phyloP scores from a whole-genome alignment of 2,113 vertebrate species.

The Elgaria multicarinata region DNA sequence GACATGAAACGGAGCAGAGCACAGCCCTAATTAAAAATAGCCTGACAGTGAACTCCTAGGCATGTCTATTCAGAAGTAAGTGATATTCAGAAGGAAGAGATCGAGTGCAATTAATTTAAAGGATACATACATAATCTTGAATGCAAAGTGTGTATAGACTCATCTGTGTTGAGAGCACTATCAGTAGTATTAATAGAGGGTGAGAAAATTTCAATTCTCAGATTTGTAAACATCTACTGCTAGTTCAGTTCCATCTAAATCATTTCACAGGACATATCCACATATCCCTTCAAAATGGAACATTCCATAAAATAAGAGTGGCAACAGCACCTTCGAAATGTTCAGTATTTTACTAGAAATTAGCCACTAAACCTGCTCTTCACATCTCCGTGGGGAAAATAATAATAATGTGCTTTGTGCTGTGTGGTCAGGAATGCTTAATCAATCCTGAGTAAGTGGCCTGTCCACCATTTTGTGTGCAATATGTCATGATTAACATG shows the following conservation, averaged over 20 bases:
- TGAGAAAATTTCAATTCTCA: neutral
- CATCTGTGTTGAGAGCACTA: neutral
- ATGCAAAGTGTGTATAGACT: neutral
- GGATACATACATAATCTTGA: neutral
- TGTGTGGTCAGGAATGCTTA: neutral
- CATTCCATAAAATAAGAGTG: neutral
- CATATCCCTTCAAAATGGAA: neutral
- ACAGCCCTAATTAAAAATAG: too few relatives aligned
- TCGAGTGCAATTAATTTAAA: neutral
- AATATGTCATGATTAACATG: conserved; percentile 15
- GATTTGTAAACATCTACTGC: neutral
- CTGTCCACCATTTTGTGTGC: neutral
- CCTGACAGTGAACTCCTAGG: too few relatives aligned
- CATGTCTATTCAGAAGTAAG: too few relatives aligned
- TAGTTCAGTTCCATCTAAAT: neutral
- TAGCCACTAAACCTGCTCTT: neutral
- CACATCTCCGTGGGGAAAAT: neutral
- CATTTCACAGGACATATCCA: neutral
- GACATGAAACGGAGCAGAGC: too few relatives aligned
- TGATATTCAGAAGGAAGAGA: neutral
- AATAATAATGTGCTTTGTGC: conserved; percentile 8
- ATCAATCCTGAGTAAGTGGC: conserved; percentile 14
- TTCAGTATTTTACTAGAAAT: neutral
- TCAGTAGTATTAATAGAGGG: neutral
- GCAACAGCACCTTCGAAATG: neutral